These are phyloP conservation scores for Vipera ursinii DNA, from an alignment of 2,797 vertebrate genomes.

Conservation along the genomic window DNA sequence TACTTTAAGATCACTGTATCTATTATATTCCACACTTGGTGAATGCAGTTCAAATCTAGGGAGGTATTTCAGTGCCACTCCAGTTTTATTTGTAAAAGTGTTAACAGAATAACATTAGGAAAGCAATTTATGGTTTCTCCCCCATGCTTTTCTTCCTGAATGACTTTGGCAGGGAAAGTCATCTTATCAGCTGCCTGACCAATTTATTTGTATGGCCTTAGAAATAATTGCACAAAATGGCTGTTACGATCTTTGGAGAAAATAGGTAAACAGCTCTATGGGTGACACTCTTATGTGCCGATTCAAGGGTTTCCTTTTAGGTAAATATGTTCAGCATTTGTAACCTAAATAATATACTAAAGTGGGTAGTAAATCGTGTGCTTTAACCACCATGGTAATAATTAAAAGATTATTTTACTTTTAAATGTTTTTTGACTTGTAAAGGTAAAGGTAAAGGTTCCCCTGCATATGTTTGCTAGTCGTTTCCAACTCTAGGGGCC, in stretches of 20 bases:
- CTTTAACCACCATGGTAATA: neutral
- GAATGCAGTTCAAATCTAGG: neutral
- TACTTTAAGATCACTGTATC: neutral
- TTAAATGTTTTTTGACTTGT: neutral
- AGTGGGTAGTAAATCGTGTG: neutral
- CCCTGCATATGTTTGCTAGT: too few relatives aligned
- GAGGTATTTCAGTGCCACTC: neutral
- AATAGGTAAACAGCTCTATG: neutral
- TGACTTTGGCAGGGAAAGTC: neutral
- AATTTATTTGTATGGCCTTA: neutral
- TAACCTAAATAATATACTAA: neutral
- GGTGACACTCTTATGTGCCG: neutral
- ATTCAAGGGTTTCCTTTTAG: neutral
- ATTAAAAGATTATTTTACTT: neutral
- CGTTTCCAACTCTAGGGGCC: too few relatives aligned
- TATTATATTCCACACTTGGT: neutral
- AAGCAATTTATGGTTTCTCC: neutral
- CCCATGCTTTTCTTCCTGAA: neutral
- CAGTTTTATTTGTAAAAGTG: neutral
- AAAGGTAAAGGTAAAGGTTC: neutral
- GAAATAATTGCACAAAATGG: neutral
- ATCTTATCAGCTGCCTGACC: neutral
- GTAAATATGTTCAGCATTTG: neutral
- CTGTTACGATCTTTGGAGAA: neutral
- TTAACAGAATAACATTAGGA: neutral